Percentiles rank a stretch among this genome's conserved stretches.
phyloP scores from a whole-genome alignment of 37 sponge, comb jelly and placozoan genomes.

The Dysidea cf. avara region DNA sequence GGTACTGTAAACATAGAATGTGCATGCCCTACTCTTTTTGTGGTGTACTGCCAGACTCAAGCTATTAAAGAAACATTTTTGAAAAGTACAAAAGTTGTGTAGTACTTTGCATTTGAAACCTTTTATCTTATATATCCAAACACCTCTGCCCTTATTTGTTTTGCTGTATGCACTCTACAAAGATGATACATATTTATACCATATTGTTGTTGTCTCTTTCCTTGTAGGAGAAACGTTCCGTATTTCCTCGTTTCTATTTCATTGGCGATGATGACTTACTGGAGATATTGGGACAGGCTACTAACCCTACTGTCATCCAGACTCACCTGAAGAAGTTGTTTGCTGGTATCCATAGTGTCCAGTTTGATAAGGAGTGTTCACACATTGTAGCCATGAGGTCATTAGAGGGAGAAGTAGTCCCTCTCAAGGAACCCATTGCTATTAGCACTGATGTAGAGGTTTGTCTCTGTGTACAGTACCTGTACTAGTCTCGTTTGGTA shows the following conservation, averaged over 20 bases:
- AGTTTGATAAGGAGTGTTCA: constrained; percentile 52
- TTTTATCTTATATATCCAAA: background rate
- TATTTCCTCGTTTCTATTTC: constrained; percentile 97
- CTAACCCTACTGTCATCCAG: constrained; percentile 91
- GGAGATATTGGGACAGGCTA: constrained; percentile 98
- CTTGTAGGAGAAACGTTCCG: constrained; percentile 84
- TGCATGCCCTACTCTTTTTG: background rate
- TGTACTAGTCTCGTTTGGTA: too few species aligned
- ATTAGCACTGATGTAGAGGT: constrained; percentile 81
- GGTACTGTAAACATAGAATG: constrained; percentile 20
- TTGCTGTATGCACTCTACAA: background rate
- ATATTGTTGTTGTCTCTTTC: background rate
- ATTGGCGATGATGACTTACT: constrained; percentile 98
- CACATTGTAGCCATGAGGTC: constrained; percentile 82
- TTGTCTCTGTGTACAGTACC: background rate
- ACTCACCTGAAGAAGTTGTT: constrained; percentile 97
- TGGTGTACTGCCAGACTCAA: too few species aligned
- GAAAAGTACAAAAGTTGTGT: too few species aligned
- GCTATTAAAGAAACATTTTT: too few species aligned
- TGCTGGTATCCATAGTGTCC: constrained; percentile 95
- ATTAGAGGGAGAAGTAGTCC: constrained; percentile 90
- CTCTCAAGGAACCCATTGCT: constrained; percentile 59
- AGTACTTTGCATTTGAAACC: too few species aligned
- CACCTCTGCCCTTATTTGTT: background rate
- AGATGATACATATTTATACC: background rate